Conservation (phyloP, 1,140 invertebrate species). For the Fragariocoptes setiger region DNA sequence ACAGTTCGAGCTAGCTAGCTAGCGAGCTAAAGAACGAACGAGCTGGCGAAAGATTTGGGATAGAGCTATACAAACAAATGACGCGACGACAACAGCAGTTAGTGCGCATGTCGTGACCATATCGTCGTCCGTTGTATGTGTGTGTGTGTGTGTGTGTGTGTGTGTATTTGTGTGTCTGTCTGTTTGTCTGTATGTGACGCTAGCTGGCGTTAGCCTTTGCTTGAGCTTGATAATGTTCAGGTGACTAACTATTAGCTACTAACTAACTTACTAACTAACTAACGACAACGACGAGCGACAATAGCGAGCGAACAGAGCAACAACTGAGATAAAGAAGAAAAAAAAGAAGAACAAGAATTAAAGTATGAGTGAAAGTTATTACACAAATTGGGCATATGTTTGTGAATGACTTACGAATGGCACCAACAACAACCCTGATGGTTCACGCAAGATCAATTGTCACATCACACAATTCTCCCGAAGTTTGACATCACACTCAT, state of each 20-base stretch:
- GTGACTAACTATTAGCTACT: neutral
- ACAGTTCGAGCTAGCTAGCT: neutral
- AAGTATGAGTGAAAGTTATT: too few species aligned
- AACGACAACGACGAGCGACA: neutral
- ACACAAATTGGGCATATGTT: neutral
- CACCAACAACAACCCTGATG: neutral
- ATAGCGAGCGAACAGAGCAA: conserved; percentile 32
- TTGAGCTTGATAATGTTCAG: neutral
- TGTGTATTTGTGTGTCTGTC: neutral
- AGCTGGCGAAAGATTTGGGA: neutral
- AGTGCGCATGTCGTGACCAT: neutral
- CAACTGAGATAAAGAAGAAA: neutral
- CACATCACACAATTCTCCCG: neutral
- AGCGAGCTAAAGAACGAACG: neutral
- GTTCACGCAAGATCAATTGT: neutral
- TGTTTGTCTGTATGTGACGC: neutral
- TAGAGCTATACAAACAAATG: neutral
- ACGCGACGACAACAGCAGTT: neutral
- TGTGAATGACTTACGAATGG: neutral
- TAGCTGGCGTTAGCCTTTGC: neutral
- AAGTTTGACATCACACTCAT: neutral
- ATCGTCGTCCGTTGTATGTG: neutral
- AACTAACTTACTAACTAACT: neutral
- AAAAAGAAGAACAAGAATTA: too few species aligned
- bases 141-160: neutral